Percentiles rank a stretch among this genome's conserved stretches.
Evolutionary conservation across 2,797 vertebrate species (phyloP).

Genomic region (Falco concolor): DNA sequence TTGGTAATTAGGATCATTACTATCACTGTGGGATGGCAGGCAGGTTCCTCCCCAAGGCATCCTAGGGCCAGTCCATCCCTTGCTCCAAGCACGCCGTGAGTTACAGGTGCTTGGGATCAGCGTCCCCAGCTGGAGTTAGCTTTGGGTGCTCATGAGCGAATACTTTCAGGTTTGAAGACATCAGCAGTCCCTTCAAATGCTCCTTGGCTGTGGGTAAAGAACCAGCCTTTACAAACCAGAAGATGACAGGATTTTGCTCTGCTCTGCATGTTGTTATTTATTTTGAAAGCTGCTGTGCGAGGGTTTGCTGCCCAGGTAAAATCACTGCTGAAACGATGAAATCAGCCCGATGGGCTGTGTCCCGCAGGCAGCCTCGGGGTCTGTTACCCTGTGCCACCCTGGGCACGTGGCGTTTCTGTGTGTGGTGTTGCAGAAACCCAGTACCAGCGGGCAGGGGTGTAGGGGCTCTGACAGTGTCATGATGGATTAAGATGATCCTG

Average conservation of each 20-base stretch:
- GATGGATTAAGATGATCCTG: slow-evolving; percentile 65
- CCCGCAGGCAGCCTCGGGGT: background rate
- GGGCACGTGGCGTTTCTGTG: background rate
- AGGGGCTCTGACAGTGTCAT: slow-evolving; percentile 48
- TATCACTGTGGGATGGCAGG: accelerated
- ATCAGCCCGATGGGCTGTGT: background rate
- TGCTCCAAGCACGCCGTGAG: background rate
- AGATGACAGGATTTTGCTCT: background rate
- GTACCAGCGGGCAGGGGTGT: background rate
- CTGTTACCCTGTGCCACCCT: background rate
- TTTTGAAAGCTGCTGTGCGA: background rate
- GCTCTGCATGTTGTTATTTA: accelerated
- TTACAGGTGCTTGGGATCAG: background rate
- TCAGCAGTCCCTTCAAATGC: background rate
- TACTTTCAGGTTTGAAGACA: background rate
- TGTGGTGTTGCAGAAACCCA: background rate
- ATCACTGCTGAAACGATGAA: background rate
- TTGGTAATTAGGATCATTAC: background rate
- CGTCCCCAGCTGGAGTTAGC: background rate
- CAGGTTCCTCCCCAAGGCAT: background rate
- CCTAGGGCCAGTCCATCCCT: background rate
- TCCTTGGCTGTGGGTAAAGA: background rate
- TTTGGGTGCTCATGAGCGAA: background rate
- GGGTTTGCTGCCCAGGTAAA: background rate
- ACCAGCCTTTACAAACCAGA: accelerated